Evolutionary conservation across 2,888 invertebrate species (phyloP).

Genomic region (Atrina japonica): DNA sequence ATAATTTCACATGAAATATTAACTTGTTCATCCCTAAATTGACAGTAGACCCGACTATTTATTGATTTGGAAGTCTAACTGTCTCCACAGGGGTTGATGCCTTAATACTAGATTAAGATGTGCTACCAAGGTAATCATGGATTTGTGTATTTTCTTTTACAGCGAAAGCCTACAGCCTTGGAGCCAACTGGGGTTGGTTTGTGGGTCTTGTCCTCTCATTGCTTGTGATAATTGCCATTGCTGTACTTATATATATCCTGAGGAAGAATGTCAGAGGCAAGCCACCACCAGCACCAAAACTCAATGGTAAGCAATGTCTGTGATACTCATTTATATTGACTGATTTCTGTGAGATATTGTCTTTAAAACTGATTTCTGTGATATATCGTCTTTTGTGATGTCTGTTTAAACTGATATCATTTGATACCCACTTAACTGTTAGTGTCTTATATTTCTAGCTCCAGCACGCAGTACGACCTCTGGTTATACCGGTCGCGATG

Average conservation of each 20-base stretch:
- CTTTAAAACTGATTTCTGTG: neutral
- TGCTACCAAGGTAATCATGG: no score
- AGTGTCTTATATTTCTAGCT: constrained; percentile 7
- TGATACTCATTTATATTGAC: neutral
- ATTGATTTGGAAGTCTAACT: no score
- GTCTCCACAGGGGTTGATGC: no score
- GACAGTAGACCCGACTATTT: no score
- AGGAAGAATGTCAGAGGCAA: constrained; percentile 46
- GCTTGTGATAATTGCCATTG: constrained; percentile 73
- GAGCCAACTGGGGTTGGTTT: constrained; percentile 81
- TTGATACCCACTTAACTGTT: no score
- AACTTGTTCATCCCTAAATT: no score
- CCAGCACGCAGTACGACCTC: constrained; percentile 19
- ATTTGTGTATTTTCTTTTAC: constrained; percentile 57
- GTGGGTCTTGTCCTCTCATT: constrained; percentile 78
- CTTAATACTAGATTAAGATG: no score
- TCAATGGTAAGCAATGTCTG: constrained; percentile 32
- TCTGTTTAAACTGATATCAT: no score
- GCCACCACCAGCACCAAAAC: constrained; percentile 33
- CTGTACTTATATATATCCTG: constrained; percentile 70
- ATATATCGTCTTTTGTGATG: no score
- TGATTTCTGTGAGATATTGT: no score
- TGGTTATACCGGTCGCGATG: neutral
- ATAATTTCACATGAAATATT: no score
- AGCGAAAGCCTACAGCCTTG: constrained; percentile 67